Percentiles rank a stretch among this genome's conserved stretches.
Conservation (phyloP, 2,888 invertebrate species). For the Mythimna ferrago region DNA sequence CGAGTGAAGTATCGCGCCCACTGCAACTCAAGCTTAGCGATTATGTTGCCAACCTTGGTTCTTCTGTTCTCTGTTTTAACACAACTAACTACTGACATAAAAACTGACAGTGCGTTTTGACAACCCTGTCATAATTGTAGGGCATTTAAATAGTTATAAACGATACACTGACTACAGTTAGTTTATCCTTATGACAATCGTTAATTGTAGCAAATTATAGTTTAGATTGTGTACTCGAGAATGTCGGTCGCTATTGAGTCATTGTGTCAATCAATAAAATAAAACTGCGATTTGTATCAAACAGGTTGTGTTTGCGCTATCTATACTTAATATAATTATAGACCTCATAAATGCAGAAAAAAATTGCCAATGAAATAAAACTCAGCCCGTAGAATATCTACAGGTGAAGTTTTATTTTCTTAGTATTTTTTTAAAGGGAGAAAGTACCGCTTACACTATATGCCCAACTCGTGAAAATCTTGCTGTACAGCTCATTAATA, state of each 20-base stretch:
- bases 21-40: too few species aligned
- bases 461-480: too few species aligned
- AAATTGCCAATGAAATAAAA: too few species aligned
- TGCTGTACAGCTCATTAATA: too few species aligned
- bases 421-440: too few species aligned
- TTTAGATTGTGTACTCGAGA: constrained; percentile 34
- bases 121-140: constrained; percentile 56
- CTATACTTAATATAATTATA: background rate
- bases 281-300: background rate
- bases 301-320: background rate
- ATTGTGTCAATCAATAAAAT: constrained; percentile 38
- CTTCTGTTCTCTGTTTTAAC: too few species aligned
- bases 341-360: background rate
- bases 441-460: too few species aligned
- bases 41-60: too few species aligned
- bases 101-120: constrained; percentile 6
- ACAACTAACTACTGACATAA: background rate
- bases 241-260: constrained; percentile 21
- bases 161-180: constrained; percentile 50
- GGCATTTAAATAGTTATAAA: constrained; percentile 59
- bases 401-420: too few species aligned
- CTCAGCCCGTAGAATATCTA: too few species aligned
- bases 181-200: constrained; percentile 64
- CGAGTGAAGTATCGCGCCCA: too few species aligned
- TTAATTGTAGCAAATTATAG: constrained; percentile 58